phyloP scores from a whole-genome alignment of 1,140 invertebrate species.

The Halesus radiatus region DNA sequence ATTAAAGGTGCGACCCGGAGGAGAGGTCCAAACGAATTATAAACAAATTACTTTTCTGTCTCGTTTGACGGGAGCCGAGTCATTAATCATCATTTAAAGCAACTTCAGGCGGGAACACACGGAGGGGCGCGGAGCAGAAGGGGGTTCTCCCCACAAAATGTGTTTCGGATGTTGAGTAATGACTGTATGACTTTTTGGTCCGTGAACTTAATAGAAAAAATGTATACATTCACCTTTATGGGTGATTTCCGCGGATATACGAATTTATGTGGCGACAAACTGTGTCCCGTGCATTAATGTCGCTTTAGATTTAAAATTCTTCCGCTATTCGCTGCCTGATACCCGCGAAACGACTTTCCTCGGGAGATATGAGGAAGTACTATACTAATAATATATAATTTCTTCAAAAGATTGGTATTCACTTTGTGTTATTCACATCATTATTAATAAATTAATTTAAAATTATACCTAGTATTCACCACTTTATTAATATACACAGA shows the following conservation, averaged over 20 bases:
- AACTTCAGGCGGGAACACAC: constrained; percentile 11
- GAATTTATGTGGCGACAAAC: constrained; percentile 40
- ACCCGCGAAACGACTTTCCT: no score
- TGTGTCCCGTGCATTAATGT: constrained; percentile 5
- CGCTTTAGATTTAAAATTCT: constrained; percentile 6
- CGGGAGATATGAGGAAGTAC: no score
- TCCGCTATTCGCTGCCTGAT: constrained; percentile 10
- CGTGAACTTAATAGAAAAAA: constrained; percentile 48
- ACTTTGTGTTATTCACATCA: no score
- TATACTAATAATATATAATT: no score
- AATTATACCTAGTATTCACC: no score
- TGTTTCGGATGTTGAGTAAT: constrained; percentile 48
- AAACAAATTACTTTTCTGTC: constrained; percentile 46
- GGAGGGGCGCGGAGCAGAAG: constrained; percentile 6
- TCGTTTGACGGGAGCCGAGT: constrained; percentile 33
- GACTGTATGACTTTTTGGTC: constrained; percentile 44
- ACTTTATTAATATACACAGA: no score
- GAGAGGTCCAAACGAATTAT: constrained; percentile 42
- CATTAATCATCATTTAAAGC: constrained; percentile 45
- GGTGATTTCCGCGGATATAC: constrained; percentile 40
- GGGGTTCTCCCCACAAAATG: constrained; percentile 39
- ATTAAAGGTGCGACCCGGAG: constrained; percentile 41
- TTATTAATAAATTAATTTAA: no score
- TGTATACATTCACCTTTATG: constrained; percentile 41
- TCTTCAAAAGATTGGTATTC: no score